A percentile compares a stretch with the other conserved stretches of the same genome.
These are phyloP conservation scores for Antheraea mylitta DNA, from an alignment of 1,140 invertebrate genomes.

Conservation along the genomic window DNA sequence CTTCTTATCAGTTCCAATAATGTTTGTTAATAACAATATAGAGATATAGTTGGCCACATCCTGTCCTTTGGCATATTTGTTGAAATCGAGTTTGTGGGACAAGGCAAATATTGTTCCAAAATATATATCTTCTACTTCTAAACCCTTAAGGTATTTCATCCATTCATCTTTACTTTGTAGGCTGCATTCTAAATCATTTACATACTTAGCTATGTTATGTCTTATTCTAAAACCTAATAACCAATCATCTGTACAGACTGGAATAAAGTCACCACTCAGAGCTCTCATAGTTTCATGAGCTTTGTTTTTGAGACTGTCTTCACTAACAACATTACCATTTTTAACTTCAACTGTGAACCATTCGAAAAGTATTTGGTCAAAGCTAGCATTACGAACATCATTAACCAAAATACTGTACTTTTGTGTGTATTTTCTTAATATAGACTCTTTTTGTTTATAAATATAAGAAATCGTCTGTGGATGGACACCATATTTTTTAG, in stretches of 20 bases:
- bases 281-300: conserved; percentile 24
- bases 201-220: conserved; percentile 31
- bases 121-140: conserved; percentile 25
- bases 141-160: conserved; percentile 23
- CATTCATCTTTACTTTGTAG: conserved; percentile 24
- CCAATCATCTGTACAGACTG: conserved; percentile 29
- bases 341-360: conserved; percentile 27
- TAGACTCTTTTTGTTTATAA: conserved; percentile 34
- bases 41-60: conserved; percentile 25
- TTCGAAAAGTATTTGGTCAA: conserved; percentile 30
- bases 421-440: conserved; percentile 32
- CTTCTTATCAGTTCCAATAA: conserved; percentile 24
- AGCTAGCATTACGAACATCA: conserved; percentile 24
- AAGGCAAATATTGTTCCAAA: conserved; percentile 28
- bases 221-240: conserved; percentile 29
- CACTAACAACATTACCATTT: conserved; percentile 27
- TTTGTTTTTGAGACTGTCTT: conserved; percentile 26
- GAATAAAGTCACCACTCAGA: conserved; percentile 25
- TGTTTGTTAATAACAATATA: conserved; percentile 26
- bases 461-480: conserved; percentile 32
- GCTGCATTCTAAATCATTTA: conserved; percentile 20
- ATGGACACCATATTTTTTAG: conserved; percentile 32
- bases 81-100: conserved; percentile 26
- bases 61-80: conserved; percentile 25
- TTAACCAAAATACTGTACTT: conserved; percentile 29